These are phyloP conservation scores for Ricordea florida DNA, from an alignment of 92 coral and sea anemone genomes.

Conservation along the genomic window DNA sequence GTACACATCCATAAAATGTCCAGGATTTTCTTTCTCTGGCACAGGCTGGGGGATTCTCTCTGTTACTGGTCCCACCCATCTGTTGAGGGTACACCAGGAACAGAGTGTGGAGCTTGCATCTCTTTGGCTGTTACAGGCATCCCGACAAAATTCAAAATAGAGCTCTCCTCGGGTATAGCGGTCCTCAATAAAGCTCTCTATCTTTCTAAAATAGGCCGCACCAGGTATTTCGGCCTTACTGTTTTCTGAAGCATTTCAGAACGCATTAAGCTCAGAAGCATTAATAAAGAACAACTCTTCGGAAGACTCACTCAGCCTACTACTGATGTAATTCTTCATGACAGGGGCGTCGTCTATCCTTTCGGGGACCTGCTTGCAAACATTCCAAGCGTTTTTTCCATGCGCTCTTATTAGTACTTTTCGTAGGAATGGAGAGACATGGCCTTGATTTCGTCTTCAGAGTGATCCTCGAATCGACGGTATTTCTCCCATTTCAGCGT, in stretches of 20 bases:
- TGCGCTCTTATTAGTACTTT: no score
- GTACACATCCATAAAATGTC: constrained; percentile 25
- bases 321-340: background rate
- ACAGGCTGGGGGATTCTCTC: constrained; percentile 41
- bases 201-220: background rate
- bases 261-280: background rate
- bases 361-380: no score
- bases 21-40: constrained; percentile 33
- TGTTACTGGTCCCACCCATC: constrained; percentile 39
- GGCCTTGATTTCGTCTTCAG: no score
- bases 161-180: constrained; percentile 14
- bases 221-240: background rate
- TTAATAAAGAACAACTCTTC: background rate
- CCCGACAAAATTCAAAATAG: constrained; percentile 14
- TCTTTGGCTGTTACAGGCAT: background rate
- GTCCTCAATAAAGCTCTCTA: background rate
- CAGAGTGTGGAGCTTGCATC: constrained; percentile 13
- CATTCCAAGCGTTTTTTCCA: no score
- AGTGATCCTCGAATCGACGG: no score
- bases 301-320: no score
- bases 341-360: no score
- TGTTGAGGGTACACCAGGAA: constrained; percentile 1
- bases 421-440: no score
- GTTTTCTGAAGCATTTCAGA: background rate
- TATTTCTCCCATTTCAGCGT: no score